These are phyloP conservation scores for Meandrusa payeni DNA, from an alignment of 2,888 invertebrate species.

Conservation along the genomic window DNA sequence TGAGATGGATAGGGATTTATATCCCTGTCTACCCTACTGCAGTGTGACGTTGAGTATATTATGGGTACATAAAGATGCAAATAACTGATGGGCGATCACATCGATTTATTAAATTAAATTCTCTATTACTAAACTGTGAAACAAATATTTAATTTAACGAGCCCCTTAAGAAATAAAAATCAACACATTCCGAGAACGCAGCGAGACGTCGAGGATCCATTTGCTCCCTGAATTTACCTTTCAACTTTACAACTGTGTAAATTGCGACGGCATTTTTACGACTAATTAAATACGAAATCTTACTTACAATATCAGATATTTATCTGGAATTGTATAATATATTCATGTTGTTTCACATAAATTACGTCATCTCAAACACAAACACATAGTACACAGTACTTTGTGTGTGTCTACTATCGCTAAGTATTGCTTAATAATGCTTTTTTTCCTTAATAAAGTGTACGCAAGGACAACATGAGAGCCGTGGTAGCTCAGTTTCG, in stretches of 20 bases:
- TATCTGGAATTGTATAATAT: conserved; percentile 2
- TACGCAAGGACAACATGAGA: too few relatives aligned
- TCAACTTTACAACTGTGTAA: conserved; percentile 5
- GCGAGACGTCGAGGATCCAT: background rate
- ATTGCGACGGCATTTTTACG: conserved; percentile 9
- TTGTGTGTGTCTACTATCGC: too few relatives aligned
- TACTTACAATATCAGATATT: conserved; percentile 1
- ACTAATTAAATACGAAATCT: conserved; percentile 8
- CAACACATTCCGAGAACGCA: conserved; percentile 3
- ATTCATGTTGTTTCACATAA: background rate
- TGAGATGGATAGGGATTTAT: too few relatives aligned
- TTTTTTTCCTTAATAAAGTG: too few relatives aligned
- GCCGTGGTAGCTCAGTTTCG: too few relatives aligned
- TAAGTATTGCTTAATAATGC: too few relatives aligned
- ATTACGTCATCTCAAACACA: background rate
- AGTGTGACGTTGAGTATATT: too few relatives aligned
- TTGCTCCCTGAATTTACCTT: conserved; percentile 6
- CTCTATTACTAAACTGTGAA: conserved; percentile 9
- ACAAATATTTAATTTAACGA: conserved; percentile 19
- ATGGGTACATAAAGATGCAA: too few relatives aligned
- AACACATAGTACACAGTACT: too few relatives aligned
- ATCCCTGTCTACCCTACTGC: too few relatives aligned
- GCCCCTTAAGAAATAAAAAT: conserved; percentile 5
- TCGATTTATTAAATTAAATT: too few relatives aligned
- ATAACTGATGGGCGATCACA: too few relatives aligned